A percentile compares a stretch with the other conserved stretches of the same genome.
These are phyloP conservation scores for Parascotia fuliginaria DNA, from an alignment of 2,888 invertebrate species.

Conservation along the genomic window DNA sequence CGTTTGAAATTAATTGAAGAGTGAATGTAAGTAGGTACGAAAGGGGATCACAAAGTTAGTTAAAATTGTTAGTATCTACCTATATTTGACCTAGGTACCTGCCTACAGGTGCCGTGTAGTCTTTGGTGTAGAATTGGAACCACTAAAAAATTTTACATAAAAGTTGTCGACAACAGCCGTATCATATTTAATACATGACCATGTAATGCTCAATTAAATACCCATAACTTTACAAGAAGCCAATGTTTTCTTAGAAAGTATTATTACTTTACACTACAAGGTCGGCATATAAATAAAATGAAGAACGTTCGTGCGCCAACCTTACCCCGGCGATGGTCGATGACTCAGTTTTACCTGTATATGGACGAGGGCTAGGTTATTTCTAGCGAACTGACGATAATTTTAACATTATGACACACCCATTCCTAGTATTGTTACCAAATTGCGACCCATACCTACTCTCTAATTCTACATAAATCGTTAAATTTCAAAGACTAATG, in stretches of 20 bases:
- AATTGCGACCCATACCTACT: conserved; percentile 31
- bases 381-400: conserved; percentile 57
- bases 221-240: conserved; percentile 30
- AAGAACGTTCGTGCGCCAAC: conserved; percentile 39
- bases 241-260: conserved; percentile 43
- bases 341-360: conserved; percentile 57
- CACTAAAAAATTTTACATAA: too few relatives aligned
- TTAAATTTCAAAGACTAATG: conserved; percentile 1
- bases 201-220: conserved; percentile 27
- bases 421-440: conserved; percentile 45
- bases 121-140: too few relatives aligned
- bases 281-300: conserved; percentile 47
- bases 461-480: conserved; percentile 28
- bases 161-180: too few relatives aligned
- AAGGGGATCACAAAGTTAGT: too few relatives aligned
- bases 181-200: too few relatives aligned
- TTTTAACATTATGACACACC: conserved; percentile 58
- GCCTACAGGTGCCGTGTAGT: too few relatives aligned
- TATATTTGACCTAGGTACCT: too few relatives aligned
- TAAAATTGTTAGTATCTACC: too few relatives aligned
- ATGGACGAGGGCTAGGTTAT: conserved; percentile 53
- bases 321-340: conserved; percentile 47
- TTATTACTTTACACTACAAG: conserved; percentile 46
- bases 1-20: too few relatives aligned
- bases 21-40: too few relatives aligned